These are phyloP conservation scores for Indri indri DNA, from an alignment of 2,113 vertebrate species.

Conservation along the genomic window DNA sequence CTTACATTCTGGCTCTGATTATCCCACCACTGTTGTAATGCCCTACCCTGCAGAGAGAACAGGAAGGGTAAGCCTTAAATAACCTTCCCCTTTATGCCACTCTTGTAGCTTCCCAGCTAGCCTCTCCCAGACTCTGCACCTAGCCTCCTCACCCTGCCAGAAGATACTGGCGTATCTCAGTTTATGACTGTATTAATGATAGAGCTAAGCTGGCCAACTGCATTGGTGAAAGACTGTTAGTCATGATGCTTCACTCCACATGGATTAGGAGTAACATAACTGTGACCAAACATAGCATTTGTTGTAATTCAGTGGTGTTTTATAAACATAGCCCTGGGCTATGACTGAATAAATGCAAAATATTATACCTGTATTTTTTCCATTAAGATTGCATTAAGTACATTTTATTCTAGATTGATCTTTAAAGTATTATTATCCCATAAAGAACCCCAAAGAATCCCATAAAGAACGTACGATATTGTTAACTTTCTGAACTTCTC, in stretches of 20 bases:
- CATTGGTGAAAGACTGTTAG: background rate
- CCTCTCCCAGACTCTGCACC: background rate
- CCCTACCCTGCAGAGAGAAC: background rate
- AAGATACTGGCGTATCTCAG: background rate
- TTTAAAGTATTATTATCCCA: slow-evolving; percentile 4
- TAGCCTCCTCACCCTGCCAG: background rate
- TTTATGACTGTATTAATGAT: background rate
- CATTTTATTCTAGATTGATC: slow-evolving; percentile 27
- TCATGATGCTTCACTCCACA: background rate
- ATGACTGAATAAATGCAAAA: background rate
- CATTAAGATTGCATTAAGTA: background rate
- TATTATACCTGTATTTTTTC: background rate
- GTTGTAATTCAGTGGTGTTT: background rate
- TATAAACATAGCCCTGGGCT: background rate
- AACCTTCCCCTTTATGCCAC: background rate
- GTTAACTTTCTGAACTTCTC: slow-evolving; percentile 8
- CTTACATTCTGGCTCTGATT: background rate
- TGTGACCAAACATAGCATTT: background rate
- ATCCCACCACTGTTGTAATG: background rate
- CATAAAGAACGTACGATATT: background rate
- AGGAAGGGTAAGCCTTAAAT: background rate
- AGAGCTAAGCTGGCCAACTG: background rate
- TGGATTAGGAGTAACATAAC: background rate
- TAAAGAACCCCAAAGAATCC: background rate
- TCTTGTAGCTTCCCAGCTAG: background rate